Conservation (phyloP, 1,140 invertebrate species). For the Sinella curviseta region DNA sequence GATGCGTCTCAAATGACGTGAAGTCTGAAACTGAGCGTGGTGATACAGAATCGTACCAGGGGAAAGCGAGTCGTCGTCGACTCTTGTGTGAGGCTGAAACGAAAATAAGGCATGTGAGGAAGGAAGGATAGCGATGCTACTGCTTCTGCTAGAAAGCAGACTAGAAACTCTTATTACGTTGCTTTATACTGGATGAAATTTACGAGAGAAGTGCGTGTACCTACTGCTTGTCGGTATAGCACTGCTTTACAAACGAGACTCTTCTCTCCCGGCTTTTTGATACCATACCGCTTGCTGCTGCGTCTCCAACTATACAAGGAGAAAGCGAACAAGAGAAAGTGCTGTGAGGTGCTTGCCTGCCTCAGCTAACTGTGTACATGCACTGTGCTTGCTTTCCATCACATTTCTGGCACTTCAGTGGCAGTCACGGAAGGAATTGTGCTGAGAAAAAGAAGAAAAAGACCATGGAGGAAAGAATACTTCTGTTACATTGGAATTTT, state of each 20-base stretch:
- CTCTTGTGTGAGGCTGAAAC: background rate
- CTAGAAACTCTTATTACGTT: background rate
- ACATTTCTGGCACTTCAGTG: constrained; percentile 7
- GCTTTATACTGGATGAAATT: background rate
- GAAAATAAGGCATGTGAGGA: background rate
- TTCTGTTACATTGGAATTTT: background rate
- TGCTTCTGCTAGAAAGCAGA: background rate
- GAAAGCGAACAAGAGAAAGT: background rate
- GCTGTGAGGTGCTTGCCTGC: background rate
- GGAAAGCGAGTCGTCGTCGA: background rate
- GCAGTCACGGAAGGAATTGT: background rate
- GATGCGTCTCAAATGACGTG: constrained; percentile 16
- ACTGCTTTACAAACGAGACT: background rate
- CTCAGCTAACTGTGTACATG: background rate
- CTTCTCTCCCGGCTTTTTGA: background rate
- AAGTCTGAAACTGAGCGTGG: background rate
- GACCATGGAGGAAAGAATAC: background rate
- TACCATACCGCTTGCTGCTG: too few species aligned
- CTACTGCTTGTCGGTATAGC: too few species aligned
- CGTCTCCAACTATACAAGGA: background rate
- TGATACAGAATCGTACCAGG: background rate
- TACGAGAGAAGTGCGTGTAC: background rate
- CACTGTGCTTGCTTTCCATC: background rate
- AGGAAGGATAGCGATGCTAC: background rate
- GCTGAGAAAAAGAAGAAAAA: background rate